These are phyloP conservation scores for Martes martes DNA, from an alignment of 2,113 vertebrate genomes.

Conservation along the genomic window DNA sequence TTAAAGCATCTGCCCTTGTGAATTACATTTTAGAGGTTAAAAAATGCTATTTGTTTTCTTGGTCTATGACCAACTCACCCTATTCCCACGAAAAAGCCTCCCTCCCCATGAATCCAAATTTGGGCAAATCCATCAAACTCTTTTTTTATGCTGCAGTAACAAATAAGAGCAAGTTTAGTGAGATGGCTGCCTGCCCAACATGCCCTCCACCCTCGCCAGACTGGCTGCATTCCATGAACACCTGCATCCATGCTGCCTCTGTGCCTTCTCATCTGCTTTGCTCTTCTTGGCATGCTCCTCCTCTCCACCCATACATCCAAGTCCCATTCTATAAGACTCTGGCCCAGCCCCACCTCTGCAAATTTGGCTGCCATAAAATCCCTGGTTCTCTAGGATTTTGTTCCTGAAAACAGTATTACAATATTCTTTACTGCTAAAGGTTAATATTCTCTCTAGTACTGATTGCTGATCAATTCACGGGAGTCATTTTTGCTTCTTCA, in stretches of 20 bases:
- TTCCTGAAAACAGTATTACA: not conserved
- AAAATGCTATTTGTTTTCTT: not conserved
- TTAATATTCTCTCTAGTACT: not conserved
- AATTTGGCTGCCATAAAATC: not conserved
- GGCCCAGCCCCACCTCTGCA: not conserved
- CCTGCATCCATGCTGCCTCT: not conserved
- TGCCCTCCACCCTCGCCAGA: not conserved
- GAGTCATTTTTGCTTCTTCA: not conserved
- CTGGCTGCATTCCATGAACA: not conserved
- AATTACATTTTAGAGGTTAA: slow-evolving; percentile 49
- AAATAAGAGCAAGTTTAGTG: slow-evolving; percentile 1
- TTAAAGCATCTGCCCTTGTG: slow-evolving; percentile 37
- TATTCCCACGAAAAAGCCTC: not conserved
- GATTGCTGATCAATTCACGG: not conserved
- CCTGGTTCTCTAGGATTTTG: not conserved
- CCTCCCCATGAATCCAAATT: not conserved
- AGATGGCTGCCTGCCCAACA: not conserved
- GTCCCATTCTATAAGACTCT: not conserved
- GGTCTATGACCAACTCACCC: not conserved
- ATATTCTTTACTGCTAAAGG: not conserved
- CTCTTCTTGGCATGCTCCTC: not conserved
- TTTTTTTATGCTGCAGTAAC: not conserved
- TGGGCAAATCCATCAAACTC: not conserved
- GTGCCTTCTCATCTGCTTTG: not conserved
- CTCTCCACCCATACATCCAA: not conserved